phyloP scores from a whole-genome alignment of 30 jellyfish, hydroid and myxozoan species.

The Catostylus mosaicus region DNA sequence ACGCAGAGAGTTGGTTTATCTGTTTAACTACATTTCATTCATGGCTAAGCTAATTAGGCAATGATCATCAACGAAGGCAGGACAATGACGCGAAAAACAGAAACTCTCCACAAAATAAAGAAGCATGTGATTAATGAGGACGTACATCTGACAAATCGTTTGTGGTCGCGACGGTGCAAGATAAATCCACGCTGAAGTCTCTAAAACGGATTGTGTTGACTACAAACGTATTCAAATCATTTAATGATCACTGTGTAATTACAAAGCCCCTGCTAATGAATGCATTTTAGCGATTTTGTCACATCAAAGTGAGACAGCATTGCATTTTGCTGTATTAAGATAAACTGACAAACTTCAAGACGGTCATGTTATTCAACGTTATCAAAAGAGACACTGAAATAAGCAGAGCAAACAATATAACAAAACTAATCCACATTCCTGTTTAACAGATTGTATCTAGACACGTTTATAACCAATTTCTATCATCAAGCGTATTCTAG shows the following conservation, averaged over 20 bases:
- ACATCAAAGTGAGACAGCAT: conserved; percentile 1
- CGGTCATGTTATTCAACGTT: no score
- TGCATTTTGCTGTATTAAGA: neutral
- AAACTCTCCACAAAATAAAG: conserved; percentile 41
- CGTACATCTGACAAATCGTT: conserved; percentile 48
- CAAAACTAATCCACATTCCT: no score
- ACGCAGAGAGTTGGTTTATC: conserved; percentile 58
- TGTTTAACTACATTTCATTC: conserved; percentile 60
- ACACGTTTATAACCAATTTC: no score
- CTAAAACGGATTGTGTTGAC: conserved; percentile 34
- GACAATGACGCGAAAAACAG: conserved; percentile 68
- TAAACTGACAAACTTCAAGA: neutral
- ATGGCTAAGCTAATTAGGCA: conserved; percentile 53
- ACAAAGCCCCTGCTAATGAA: conserved; percentile 30
- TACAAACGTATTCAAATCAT: conserved; percentile 26
- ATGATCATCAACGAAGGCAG: conserved; percentile 61
- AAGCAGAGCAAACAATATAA: no score
- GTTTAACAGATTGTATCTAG: no score
- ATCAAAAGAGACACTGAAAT: no score
- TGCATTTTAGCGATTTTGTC: conserved; percentile 12
- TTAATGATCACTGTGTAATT: conserved; percentile 5
- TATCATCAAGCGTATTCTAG: no score
- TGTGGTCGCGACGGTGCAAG: conserved; percentile 65
- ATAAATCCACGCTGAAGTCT: conserved; percentile 37
- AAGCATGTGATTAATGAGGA: conserved; percentile 45